Base-by-base conservation (phyloP, 2,888 invertebrate species). In the Odontocerum albicorne region DNA sequence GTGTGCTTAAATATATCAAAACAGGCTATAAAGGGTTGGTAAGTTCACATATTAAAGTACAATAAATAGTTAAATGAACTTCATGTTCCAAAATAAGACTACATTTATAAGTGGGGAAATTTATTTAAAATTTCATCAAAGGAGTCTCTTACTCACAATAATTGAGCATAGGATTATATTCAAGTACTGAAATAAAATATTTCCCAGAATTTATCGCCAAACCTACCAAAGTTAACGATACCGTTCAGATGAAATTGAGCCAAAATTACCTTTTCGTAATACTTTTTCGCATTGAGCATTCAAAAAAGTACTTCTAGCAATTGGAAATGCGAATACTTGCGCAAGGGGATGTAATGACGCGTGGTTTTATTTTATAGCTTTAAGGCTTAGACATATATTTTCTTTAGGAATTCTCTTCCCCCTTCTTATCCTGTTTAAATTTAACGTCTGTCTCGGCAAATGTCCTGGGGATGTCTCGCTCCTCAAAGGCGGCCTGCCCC, bases 321-420 rank as follows among this genome's bases (percentile, higher is more conserved):
- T 52, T 49, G 42, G 36, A 21, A 46, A 49, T 50, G 3, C 4
- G 19, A 4, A 17, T 39, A 45, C 50, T 57, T 19, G 45, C 38
- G 35, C 55, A 17, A 43, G 46, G 53, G 55, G 53, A 52, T 49
- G 54, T 60, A 60, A 60, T 60, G 60, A 60, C 38, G 57, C 57
- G 57, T 57, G 60, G 57, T 60, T 54, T 60, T 60, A 60, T 60
- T 60, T 60, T 57, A 60, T 57, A 60, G 60, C 60, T 57, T 40
- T 21, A 21, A 40, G 40, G 40, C 40, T 40, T 40, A 21, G 21
- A 40, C 13, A 40, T 12, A 40, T 40, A 38, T 38, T 38, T 38
- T 38, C 38, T 38, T 38, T 13, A 10, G 17, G 15, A 13, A 15
- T 38, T 16, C 4, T 7, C 38, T 21, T 19, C 21, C 31, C 45